These are phyloP conservation scores for Oryctes rhinoceros DNA, from an alignment of 1,140 invertebrate species.

Conservation along the genomic window DNA sequence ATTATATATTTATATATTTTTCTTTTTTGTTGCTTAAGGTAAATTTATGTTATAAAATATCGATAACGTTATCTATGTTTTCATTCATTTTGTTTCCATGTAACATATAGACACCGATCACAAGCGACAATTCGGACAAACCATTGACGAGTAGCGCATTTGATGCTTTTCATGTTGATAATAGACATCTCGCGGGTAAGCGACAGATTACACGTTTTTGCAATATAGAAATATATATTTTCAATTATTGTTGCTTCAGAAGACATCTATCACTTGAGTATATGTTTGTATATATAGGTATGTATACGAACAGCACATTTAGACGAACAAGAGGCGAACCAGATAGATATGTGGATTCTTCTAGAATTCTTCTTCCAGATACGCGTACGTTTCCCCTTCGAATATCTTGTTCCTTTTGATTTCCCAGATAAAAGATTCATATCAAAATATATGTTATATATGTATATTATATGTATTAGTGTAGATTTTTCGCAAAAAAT, in stretches of 20 bases:
- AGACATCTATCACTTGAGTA: conserved; percentile 15
- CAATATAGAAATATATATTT: conserved; percentile 16
- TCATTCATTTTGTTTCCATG: not conserved
- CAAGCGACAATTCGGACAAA: conserved; percentile 15
- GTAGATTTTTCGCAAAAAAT: conserved; percentile 40
- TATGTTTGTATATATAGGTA: not conserved
- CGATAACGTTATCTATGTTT: not conserved
- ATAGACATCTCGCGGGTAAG: conserved; percentile 6
- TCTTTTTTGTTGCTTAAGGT: not conserved
- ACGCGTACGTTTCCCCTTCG: not conserved
- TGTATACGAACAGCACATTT: conserved; percentile 13
- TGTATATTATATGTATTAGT: conserved; percentile 40
- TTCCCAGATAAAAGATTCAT: conserved; percentile 35
- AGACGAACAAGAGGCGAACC: conserved; percentile 16
- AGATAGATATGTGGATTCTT: not conserved
- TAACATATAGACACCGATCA: not conserved
- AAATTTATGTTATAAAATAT: conserved; percentile 10
- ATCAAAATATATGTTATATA: conserved; percentile 41
- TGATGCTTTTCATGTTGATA: not conserved
- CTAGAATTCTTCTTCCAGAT: not conserved
- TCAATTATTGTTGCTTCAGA: conserved; percentile 24
- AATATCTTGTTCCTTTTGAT: not conserved
- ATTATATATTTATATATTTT: not conserved
- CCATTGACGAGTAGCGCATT: not conserved
- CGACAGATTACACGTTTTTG: conserved; percentile 14